Conservation (phyloP, 2,888 invertebrate species). For the Germaria angustata region DNA sequence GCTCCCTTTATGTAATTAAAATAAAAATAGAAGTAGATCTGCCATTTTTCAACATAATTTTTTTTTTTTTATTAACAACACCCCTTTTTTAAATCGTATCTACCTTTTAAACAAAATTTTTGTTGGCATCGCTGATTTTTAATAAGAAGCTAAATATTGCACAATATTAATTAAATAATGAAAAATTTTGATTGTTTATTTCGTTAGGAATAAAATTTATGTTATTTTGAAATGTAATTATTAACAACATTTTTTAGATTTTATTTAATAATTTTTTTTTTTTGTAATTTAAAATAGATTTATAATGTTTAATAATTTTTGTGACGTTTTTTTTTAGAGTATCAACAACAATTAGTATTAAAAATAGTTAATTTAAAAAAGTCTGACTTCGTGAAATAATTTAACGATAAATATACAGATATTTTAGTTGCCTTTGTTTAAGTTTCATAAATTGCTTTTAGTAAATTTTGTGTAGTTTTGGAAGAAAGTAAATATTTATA, state of each 20-base stretch:
- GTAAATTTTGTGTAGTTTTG: slow-evolving; percentile 22
- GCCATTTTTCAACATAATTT: too few species aligned
- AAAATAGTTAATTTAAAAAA: slow-evolving; percentile 67
- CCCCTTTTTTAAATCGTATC: too few species aligned
- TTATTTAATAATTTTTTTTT: slow-evolving; percentile 30
- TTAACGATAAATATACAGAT: slow-evolving; percentile 31
- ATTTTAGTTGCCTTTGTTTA: background rate
- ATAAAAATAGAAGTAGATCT: too few species aligned
- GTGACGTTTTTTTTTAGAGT: background rate
- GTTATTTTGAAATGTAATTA: background rate
- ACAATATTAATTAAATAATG: slow-evolving; percentile 21
- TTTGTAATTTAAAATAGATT: too few species aligned
- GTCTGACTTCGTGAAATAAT: slow-evolving; percentile 53
- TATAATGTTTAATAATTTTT: background rate
- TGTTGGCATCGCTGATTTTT: too few species aligned
- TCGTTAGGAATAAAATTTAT: too few species aligned
- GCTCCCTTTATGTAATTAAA: too few species aligned
- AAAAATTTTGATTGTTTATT: background rate
- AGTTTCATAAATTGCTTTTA: slow-evolving; percentile 54
- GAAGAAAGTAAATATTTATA: background rate
- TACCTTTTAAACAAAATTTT: too few species aligned
- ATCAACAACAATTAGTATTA: slow-evolving; percentile 60
- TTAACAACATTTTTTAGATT: slow-evolving; percentile 15
- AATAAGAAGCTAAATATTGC: background rate
- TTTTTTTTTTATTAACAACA: too few species aligned